A percentile compares a stretch with the other conserved stretches of the same genome.
phyloP scores from a whole-genome alignment of 2,888 invertebrate genomes.

The Napeogenes sylphis region DNA sequence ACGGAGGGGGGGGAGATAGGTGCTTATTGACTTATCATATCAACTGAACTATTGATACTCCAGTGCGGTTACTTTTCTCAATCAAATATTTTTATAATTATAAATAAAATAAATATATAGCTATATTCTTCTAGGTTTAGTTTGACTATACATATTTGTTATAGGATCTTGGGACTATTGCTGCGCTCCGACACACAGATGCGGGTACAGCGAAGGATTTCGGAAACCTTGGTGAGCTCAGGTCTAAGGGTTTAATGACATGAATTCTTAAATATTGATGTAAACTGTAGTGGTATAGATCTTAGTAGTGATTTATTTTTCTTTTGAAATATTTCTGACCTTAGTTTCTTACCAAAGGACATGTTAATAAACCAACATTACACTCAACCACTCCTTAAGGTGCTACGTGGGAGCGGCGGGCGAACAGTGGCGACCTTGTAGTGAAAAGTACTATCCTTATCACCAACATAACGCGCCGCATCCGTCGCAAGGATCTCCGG shows the following conservation, averaged over 20 bases:
- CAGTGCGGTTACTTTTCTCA: no score
- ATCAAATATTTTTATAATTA: no score
- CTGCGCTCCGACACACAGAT: conserved; percentile 88
- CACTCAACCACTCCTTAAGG: conserved; percentile 66
- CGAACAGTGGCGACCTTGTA: conserved; percentile 93
- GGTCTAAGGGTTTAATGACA: no score
- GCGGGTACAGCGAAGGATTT: conserved; percentile 90
- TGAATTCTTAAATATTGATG: no score
- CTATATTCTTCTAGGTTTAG: no score
- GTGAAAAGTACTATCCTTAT: conserved; percentile 87
- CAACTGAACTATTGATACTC: neutral
- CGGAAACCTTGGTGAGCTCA: conserved; percentile 85
- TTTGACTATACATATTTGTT: no score
- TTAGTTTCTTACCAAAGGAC: neutral
- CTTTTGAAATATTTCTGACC: no score
- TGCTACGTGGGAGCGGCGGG: conserved; percentile 88
- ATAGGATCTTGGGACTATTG: conserved; percentile 90
- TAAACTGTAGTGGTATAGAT: no score
- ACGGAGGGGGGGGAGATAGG: conserved; percentile 80
- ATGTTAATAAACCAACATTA: neutral
- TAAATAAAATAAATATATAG: neutral
- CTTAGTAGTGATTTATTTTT: no score
- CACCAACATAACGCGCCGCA: conserved; percentile 65
- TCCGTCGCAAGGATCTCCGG: conserved; percentile 57
- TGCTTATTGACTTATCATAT: conserved; percentile 31